Evolutionary conservation across 2,888 invertebrate species (phyloP), one percentile per base, ranked within the genome.

Genomic region (Netelia inedita): DNA sequence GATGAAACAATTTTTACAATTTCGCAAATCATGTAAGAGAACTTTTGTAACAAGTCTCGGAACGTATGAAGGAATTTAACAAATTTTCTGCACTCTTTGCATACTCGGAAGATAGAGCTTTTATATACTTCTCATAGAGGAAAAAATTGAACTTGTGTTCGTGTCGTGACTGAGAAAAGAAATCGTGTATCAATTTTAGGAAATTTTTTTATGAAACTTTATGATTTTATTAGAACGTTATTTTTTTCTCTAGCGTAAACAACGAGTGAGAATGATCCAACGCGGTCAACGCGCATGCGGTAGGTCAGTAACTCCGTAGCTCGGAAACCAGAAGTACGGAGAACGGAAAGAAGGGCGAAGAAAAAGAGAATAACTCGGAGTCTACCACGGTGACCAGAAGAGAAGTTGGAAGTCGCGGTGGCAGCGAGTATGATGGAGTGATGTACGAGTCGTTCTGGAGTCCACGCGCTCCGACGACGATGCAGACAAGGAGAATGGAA

Each of bases 261-360:
- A 14, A n/a, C 10, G 21, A 50, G 69, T 16, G 16, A 71, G 2
- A 6, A 57, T 50, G n/a, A 11, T 50, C 14, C 11, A 50, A n/a
- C 11, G 2, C n/a, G 11, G n/a, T n/a, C 50, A 0, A 35, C 14
- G 14, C 8, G 50, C n/a, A 2, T 14, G 55, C 41, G 46, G 71
- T 35, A 72, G 71, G 43, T 72, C 41, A 19, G 57, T 72, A 11
- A 8, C 19, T 53, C 35, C 35, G 41, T 41, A 35, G 35, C 28
- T 14, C 35, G 19, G 55, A 57, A 35, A 1, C 21, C 41, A 41
- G 2, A 14, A 57, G 14, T 19, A 41, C 16, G 41, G 5, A 41
- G 8, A 16, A 41, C 35, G 55, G 57, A 71, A 69, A n/a, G 35
- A 35, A 35, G 6, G 35, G 6, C 35, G 35, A 35, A 35, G 35